phyloP scores from a whole-genome alignment of 1,140 invertebrate species.

The Trichogramma pretiosum region DNA sequence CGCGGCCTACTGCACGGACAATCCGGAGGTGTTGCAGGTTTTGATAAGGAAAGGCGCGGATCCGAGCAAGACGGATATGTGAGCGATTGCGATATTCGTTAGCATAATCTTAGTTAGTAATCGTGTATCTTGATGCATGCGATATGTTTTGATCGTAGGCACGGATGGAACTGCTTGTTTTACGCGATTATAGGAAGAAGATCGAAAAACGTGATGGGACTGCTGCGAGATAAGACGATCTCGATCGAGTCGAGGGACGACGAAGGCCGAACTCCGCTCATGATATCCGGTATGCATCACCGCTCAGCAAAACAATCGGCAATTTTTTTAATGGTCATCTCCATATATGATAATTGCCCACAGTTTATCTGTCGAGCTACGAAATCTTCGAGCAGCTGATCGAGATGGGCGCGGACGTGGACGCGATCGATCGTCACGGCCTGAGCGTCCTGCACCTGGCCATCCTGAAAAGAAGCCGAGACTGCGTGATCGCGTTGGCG shows the following conservation, averaged over 20 bases:
- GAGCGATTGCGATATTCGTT: constrained; percentile 4
- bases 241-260: constrained; percentile 27
- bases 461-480: constrained; percentile 20
- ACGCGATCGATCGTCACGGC: constrained; percentile 16
- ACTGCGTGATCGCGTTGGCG: constrained; percentile 17
- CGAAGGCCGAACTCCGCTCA: constrained; percentile 24
- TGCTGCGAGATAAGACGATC: constrained; percentile 38
- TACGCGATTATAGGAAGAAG: constrained; percentile 22
- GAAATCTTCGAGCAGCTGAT: constrained; percentile 20
- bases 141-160: constrained; percentile 13
- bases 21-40: constrained; percentile 18
- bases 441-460: constrained; percentile 23
- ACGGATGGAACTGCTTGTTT: constrained; percentile 21
- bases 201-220: constrained; percentile 29
- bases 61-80: constrained; percentile 17
- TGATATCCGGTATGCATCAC: constrained; percentile 27
- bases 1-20: constrained; percentile 15
- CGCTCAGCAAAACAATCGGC: no score
- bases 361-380: constrained; percentile 23
- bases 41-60: constrained; percentile 23
- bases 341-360: no score
- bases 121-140: no score
- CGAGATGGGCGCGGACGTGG: constrained; percentile 19
- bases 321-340: no score
- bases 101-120: no score